These are phyloP conservation scores for Drymonia ruficornis DNA, from an alignment of 2,888 invertebrate genomes.

Conservation along the genomic window DNA sequence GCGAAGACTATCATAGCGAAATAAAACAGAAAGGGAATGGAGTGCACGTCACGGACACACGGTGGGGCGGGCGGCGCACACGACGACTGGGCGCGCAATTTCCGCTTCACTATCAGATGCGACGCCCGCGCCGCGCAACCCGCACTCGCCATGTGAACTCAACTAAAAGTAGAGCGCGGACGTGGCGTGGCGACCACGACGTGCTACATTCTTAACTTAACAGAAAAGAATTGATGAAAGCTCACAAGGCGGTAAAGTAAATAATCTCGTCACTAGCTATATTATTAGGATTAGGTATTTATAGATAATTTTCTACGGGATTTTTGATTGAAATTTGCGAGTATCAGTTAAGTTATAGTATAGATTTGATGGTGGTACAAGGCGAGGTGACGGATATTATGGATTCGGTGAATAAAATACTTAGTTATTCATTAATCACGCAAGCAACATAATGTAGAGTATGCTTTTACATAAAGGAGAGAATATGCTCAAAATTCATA, in stretches of 20 bases:
- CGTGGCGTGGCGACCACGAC: conserved; percentile 30
- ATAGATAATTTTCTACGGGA: too few species aligned
- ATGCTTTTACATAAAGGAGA: too few species aligned
- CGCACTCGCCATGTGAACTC: conserved; percentile 53
- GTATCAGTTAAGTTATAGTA: neutral
- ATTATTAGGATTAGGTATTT: neutral
- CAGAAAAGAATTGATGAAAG: conserved; percentile 38
- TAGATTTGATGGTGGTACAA: too few species aligned
- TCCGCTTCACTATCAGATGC: conserved; percentile 78
- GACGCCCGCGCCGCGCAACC: conserved; percentile 59
- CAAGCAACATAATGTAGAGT: too few species aligned
- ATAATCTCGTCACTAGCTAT: conserved; percentile 13
- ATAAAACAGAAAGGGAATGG: conserved; percentile 67
- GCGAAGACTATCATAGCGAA: conserved; percentile 59
- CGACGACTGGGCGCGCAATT: conserved; percentile 77
- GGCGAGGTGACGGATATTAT: too few species aligned
- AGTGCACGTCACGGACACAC: conserved; percentile 74
- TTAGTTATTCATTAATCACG: too few species aligned
- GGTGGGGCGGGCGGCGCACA: conserved; percentile 57
- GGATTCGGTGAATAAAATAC: too few species aligned
- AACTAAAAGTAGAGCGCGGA: conserved; percentile 48
- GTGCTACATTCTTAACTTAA: conserved; percentile 44
- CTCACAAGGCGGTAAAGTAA: conserved; percentile 4
- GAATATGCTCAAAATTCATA: too few species aligned
- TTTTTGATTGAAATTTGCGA: neutral